A percentile compares a stretch with the other conserved stretches of the same genome.
phyloP scores from a whole-genome alignment of 2,888 invertebrate genomes.

The Litoditis marina region DNA sequence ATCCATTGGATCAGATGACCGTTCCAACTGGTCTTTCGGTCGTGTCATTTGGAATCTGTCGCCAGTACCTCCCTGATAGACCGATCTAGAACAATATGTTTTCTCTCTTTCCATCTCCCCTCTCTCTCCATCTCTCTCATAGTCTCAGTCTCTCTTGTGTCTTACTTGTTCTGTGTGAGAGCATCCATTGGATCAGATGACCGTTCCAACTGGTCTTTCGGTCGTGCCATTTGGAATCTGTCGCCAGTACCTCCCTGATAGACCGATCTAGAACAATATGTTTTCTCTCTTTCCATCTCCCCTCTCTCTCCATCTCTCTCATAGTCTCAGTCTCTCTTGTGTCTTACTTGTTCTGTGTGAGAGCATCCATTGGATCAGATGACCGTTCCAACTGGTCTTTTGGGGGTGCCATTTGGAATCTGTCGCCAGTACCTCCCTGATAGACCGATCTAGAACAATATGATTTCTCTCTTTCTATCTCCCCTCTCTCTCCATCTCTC shows the following conservation, averaged over 20 bases:
- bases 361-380: not conserved
- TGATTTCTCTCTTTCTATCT: not conserved
- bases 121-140: no score
- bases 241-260: not conserved
- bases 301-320: no score
- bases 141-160: no score
- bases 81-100: no score
- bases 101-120: no score
- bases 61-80: not conserved
- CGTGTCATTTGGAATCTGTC: not conserved
- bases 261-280: no score
- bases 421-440: not conserved
- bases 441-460: not conserved
- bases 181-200: not conserved
- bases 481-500: not conserved
- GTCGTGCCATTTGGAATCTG: not conserved
- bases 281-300: no score
- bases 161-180: not conserved
- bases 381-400: not conserved
- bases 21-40: not conserved
- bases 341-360: not conserved
- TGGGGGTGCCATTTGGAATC: not conserved
- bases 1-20: not conserved
- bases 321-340: no score
- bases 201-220: not conserved